Evolutionary conservation across 2,113 vertebrate species (phyloP).

Genomic region (Cyprinodon tularosa): DNA sequence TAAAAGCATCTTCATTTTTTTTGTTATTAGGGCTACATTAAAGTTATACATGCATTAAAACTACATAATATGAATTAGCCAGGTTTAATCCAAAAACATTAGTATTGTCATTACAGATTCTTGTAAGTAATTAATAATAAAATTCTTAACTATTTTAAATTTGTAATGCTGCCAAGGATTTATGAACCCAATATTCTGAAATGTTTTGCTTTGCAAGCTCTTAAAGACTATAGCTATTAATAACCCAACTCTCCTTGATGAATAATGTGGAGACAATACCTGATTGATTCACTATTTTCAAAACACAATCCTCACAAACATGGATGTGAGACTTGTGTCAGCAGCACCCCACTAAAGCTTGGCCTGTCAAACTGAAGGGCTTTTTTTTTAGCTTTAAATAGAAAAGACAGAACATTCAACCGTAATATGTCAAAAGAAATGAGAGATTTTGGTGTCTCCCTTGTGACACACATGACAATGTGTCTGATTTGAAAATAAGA

Average conservation of each 20-base stretch:
- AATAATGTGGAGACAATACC: conserved; percentile 21
- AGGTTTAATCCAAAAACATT: not conserved
- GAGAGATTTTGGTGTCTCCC: conserved; percentile 50
- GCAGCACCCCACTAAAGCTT: conserved; percentile 37
- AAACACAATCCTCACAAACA: conserved; percentile 42
- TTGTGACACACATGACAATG: conserved; percentile 64
- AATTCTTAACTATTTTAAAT: no score
- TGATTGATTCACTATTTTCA: conserved; percentile 42
- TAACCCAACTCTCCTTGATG: conserved; percentile 6
- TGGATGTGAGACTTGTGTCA: conserved; percentile 47
- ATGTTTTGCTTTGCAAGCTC: not conserved
- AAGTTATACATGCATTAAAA: no score
- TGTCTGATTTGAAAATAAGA: conserved; percentile 74
- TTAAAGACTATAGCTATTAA: conserved; percentile 5
- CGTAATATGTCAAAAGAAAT: conserved; percentile 62
- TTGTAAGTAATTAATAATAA: no score
- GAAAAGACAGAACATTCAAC: conserved; percentile 44
- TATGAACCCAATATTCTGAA: not conserved
- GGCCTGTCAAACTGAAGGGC: conserved; percentile 49
- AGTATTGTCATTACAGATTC: no score
- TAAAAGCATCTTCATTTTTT: no score
- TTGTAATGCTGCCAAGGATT: no score
- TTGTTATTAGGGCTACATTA: no score
- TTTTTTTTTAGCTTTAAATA: conserved; percentile 55
- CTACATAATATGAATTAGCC: no score